A percentile compares a stretch with the other conserved stretches of the same genome.
phyloP scores from a whole-genome alignment of 2,797 vertebrate species.

The Oreortyx pictus region DNA sequence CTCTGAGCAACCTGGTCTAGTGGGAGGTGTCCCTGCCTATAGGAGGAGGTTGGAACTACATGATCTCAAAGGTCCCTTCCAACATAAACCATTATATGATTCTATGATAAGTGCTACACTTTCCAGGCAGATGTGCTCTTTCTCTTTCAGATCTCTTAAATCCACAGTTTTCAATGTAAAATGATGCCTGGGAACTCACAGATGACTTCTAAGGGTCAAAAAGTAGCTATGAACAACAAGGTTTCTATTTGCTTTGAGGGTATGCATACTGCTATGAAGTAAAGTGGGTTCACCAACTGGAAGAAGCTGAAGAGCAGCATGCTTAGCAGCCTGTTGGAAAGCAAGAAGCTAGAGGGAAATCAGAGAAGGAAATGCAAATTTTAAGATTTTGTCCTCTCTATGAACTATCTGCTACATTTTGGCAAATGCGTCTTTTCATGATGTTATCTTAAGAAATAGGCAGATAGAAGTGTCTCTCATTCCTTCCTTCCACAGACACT shows the following conservation, averaged over 20 bases:
- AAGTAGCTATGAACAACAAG: slow-evolving; percentile 19
- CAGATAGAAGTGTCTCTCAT: slow-evolving; percentile 28
- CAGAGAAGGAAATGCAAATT: slow-evolving; percentile 8
- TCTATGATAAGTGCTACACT: not conserved
- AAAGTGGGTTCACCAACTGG: not conserved
- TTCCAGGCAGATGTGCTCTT: not conserved
- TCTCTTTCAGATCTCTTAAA: slow-evolving; percentile 19
- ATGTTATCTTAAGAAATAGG: not conserved
- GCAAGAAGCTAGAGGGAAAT: not conserved
- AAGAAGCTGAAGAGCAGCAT: not conserved
- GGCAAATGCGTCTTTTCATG: not conserved
- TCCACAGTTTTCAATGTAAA: not conserved
- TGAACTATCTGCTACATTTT: slow-evolving; percentile 2
- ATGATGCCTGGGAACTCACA: not conserved
- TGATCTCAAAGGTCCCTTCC: no score
- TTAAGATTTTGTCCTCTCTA: not conserved
- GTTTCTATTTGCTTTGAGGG: not conserved
- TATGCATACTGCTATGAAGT: not conserved
- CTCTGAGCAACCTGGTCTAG: no score
- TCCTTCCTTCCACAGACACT: slow-evolving; percentile 49
- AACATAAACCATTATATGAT: no score
- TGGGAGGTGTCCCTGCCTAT: no score
- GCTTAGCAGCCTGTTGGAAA: not conserved
- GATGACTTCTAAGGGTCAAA: not conserved
- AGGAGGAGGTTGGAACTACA: no score